Conservation (phyloP, 1,140 invertebrate genomes). For the Cardiocondyla obscurior region DNA sequence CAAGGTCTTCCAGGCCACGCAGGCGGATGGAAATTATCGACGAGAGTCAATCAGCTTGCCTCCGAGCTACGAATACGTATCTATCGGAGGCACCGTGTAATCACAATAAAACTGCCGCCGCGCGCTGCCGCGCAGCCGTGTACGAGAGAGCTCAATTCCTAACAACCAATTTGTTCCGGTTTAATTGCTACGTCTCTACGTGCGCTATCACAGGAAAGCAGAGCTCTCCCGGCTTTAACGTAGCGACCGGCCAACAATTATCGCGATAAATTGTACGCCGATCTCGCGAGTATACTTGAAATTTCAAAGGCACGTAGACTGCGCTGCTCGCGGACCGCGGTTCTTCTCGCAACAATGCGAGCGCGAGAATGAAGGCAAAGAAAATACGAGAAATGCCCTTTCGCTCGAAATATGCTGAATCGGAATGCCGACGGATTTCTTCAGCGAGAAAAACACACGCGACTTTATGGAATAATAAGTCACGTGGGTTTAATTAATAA, state of each 20-base stretch:
- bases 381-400: not conserved
- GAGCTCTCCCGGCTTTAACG: constrained; percentile 41
- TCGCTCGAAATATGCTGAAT: constrained; percentile 1
- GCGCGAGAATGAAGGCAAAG: constrained; percentile 17
- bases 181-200: constrained; percentile 62
- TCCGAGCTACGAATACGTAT: constrained; percentile 61
- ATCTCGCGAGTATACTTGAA: constrained; percentile 28
- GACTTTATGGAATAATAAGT: not conserved
- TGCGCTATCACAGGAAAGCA: constrained; percentile 48
- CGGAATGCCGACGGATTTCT: not conserved
- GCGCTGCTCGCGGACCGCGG: too few relatives aligned
- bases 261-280: constrained; percentile 53
- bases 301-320: constrained; percentile 36
- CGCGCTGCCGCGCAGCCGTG: constrained; percentile 7
- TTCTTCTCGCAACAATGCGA: not conserved
- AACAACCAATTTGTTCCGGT: constrained; percentile 64
- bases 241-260: constrained; percentile 42
- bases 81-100: constrained; percentile 65
- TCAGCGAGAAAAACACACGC: not conserved
- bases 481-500: not conserved
- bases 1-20: constrained; percentile 40
- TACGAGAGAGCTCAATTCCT: constrained; percentile 46
- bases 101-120: constrained; percentile 68
- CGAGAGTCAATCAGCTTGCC: constrained; percentile 57
- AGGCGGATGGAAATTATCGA: constrained; percentile 59